A percentile compares a stretch with the other conserved stretches of the same genome.
Evolutionary conservation across 2,888 invertebrate genomes (phyloP).

Genomic region (Diloba caeruleocephala): DNA sequence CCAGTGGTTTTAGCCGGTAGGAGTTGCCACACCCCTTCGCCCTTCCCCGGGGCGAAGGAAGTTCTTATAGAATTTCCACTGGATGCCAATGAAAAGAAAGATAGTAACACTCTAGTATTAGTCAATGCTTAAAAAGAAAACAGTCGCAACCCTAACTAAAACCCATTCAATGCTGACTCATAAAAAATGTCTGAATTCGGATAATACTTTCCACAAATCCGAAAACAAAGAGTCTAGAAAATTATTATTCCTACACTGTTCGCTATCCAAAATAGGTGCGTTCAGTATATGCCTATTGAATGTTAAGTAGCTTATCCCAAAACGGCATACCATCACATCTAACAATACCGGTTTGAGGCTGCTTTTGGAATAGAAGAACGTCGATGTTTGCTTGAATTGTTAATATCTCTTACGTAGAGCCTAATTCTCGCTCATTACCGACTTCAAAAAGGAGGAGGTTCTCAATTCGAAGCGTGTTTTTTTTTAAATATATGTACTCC

Average conservation of each 20-base stretch:
- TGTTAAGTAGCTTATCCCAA: constrained; percentile 7
- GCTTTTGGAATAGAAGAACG: background rate
- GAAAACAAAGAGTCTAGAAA: background rate
- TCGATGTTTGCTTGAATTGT: background rate
- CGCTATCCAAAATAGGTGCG: constrained; percentile 3
- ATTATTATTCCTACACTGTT: constrained; percentile 15
- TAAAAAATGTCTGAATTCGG: background rate
- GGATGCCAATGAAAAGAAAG: too few species aligned
- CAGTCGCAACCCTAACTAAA: background rate
- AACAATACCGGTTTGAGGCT: background rate
- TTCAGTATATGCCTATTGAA: constrained; percentile 18
- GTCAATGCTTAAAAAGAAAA: background rate
- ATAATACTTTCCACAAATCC: constrained; percentile 9
- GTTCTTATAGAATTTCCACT: too few species aligned
- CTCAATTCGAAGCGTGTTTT: too few species aligned
- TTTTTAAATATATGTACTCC: too few species aligned
- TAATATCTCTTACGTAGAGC: too few species aligned
- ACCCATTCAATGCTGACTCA: background rate
- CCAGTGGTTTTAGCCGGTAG: too few species aligned
- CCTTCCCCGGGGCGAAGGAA: too few species aligned
- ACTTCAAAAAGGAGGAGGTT: too few species aligned
- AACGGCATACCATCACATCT: constrained; percentile 6
- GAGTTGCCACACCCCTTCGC: too few species aligned
- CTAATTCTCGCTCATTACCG: too few species aligned
- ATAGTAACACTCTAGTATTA: too few species aligned